Evolutionary conservation across 2,888 invertebrate species (phyloP).

Genomic region (Cancer borealis): DNA sequence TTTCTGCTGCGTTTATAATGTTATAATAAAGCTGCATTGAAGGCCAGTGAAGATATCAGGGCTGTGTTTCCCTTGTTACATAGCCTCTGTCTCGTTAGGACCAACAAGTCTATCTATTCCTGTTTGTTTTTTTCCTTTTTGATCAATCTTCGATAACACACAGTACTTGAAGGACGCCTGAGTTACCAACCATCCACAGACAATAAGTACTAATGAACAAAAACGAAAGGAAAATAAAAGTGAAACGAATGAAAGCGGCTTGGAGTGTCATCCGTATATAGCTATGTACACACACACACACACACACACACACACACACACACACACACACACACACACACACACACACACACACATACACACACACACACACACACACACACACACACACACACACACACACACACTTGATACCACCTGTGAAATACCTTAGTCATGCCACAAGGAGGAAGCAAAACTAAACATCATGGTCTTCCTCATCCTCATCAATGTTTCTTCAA

Average conservation of each 20-base stretch:
- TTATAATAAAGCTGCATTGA: not conserved
- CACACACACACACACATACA: constrained; percentile 33
- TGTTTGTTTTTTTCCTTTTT: not conserved
- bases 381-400: not conserved
- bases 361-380: too few species aligned
- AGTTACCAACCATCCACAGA: not conserved
- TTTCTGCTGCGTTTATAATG: not conserved
- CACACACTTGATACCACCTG: not conserved
- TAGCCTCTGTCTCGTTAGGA: not conserved
- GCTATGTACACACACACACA: constrained; percentile 12
- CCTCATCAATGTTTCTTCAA: not conserved
- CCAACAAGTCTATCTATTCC: too few species aligned
- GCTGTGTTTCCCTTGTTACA: not conserved
- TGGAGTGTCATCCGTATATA: not conserved
- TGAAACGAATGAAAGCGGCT: not conserved
- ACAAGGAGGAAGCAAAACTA: not conserved
- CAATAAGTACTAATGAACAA: not conserved
- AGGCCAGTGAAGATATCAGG: not conserved
- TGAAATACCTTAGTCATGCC: too few species aligned
- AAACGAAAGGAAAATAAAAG: not conserved
- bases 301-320: too few species aligned
- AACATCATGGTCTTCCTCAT: not conserved
- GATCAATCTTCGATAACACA: not conserved
- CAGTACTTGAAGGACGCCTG: not conserved
- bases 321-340: constrained; percentile 5